Conservation (phyloP, 2,797 vertebrate genomes). For the Adelosebastes latens region DNA sequence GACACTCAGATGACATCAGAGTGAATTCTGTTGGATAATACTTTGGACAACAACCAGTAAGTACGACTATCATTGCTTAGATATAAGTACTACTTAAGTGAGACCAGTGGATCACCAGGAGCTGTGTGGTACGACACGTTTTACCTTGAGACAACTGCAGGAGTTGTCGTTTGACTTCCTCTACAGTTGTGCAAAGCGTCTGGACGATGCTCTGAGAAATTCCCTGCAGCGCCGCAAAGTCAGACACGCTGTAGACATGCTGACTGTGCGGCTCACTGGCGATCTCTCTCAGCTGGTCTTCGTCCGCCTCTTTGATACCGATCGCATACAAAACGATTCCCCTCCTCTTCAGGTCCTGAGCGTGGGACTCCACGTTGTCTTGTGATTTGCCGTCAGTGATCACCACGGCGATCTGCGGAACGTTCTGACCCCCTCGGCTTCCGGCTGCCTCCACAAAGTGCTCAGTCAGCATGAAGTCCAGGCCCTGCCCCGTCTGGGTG, state of each 20-base stretch:
- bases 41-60: too few species aligned
- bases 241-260: slow-evolving; percentile 79
- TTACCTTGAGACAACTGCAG: slow-evolving; percentile 79
- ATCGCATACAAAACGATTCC: slow-evolving; percentile 83
- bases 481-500: slow-evolving; percentile 74
- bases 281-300: slow-evolving; percentile 80
- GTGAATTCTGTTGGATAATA: not conserved
- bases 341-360: slow-evolving; percentile 60
- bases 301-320: slow-evolving; percentile 81
- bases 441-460: slow-evolving; percentile 79
- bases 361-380: slow-evolving; percentile 72
- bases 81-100: not conserved
- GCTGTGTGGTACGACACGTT: not conserved
- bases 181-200: slow-evolving; percentile 82
- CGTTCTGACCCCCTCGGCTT: slow-evolving; percentile 64
- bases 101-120: not conserved
- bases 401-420: slow-evolving; percentile 83
- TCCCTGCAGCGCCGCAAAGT: slow-evolving; percentile 78
- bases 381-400: slow-evolving; percentile 83
- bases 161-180: slow-evolving; percentile 73
- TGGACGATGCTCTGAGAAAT: slow-evolving; percentile 80
- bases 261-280: slow-evolving; percentile 74
- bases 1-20: not conserved
- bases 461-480: slow-evolving; percentile 79
- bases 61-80: not conserved